Percentiles rank a stretch among this genome's conserved stretches.
Conservation (phyloP, 1,140 invertebrate genomes). For the Heliothis subflexa region DNA sequence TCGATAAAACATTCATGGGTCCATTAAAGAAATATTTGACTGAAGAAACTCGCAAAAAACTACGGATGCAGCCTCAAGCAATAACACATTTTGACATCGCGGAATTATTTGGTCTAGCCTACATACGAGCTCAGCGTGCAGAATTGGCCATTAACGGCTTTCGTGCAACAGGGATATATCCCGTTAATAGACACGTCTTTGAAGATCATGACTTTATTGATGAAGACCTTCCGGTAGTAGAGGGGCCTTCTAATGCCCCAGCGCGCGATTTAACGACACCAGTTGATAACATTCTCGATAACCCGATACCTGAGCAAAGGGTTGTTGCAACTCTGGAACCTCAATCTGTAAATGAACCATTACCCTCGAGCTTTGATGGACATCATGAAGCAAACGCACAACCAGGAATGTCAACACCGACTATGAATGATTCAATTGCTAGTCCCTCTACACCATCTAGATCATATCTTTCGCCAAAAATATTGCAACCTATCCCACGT, state of each 20-base stretch:
- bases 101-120: constrained; percentile 47
- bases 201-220: constrained; percentile 42
- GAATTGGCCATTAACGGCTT: constrained; percentile 52
- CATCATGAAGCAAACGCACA: no score
- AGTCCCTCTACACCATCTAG: no score
- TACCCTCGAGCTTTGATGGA: no score
- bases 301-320: constrained; percentile 51
- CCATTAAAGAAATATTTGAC: constrained; percentile 48
- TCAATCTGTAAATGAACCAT: no score
- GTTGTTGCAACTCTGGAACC: constrained; percentile 50
- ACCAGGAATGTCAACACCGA: no score
- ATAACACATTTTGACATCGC: constrained; percentile 37
- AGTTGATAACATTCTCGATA: constrained; percentile 51
- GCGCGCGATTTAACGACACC: constrained; percentile 50
- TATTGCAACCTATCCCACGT: constrained; percentile 51
- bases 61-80: constrained; percentile 27
- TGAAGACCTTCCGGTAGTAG: constrained; percentile 41
- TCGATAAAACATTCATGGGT: constrained; percentile 52
- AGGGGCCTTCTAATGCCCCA: constrained; percentile 50
- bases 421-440: no score
- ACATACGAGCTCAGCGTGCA: constrained; percentile 49
- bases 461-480: constrained; percentile 50
- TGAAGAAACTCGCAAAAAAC: constrained; percentile 35
- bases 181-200: constrained; percentile 32
- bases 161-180: constrained; percentile 51